phyloP scores from a whole-genome alignment of 2,797 vertebrate genomes.

The Neopelma chrysocephalum region DNA sequence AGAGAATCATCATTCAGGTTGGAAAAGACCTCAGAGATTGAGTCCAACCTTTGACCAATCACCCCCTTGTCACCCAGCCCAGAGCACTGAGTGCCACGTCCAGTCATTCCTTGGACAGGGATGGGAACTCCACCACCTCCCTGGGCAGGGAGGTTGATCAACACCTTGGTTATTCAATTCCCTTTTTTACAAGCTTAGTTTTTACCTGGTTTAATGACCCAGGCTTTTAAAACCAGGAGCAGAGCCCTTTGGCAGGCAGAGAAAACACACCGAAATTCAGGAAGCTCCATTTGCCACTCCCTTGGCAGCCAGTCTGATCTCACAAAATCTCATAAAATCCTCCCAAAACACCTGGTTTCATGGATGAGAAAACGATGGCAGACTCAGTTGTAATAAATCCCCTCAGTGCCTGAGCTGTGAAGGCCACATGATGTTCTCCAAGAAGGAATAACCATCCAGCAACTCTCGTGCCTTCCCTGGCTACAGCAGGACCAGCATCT shows the following conservation, averaged over 20 bases:
- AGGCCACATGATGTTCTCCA: not conserved
- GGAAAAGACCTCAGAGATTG: not conserved
- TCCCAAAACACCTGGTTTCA: not conserved
- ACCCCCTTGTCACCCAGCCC: not conserved
- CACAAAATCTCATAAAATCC: not conserved
- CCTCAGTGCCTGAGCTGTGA: not conserved
- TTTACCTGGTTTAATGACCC: not conserved
- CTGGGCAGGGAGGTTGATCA: not conserved
- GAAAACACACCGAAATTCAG: not conserved
- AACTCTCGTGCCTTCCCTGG: not conserved
- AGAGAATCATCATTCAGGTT: not conserved
- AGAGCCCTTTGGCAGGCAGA: not conserved
- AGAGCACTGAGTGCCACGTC: too few species aligned
- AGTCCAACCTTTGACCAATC: not conserved
- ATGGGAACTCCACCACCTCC: not conserved
- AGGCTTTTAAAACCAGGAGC: not conserved
- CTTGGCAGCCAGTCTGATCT: not conserved
- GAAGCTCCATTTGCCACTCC: not conserved
- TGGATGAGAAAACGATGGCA: rapidly evolving
- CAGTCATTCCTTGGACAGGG: not conserved
- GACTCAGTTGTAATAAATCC: not conserved
- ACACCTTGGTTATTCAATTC: not conserved
- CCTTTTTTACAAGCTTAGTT: not conserved
- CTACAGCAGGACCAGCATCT: not conserved
- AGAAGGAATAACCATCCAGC: not conserved